Base-by-base conservation (phyloP, 2,113 vertebrate species). In the Tychaedon coryphoeus region DNA sequence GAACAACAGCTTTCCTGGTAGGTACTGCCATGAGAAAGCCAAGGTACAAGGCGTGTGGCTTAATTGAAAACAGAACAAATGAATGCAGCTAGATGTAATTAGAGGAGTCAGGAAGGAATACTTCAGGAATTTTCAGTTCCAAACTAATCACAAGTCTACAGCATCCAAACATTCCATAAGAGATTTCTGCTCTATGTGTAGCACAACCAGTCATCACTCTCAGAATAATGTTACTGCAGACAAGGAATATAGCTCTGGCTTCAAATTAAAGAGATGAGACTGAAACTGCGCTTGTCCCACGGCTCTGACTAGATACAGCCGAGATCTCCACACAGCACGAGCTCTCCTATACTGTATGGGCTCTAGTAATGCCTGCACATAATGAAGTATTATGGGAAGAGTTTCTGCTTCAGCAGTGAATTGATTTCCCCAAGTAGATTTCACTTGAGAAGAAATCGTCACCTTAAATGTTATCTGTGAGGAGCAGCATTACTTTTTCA, bases 351-450 rank as follows among this genome's bases (percentile, higher is more conserved):
- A 48, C 29, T 48, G 22, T 36, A 73, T 17, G 18, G 33, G 31
- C n/a, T 91, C 18, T 6, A 87, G 70, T 47, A 85, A 89, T 73
- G 38, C 48, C 34, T 93, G 61, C 81, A 47, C 17, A 66, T 76
- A 90, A 93, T 76, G 58, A 92, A 81, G 50, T 57, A 83, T 79
- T 82, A 43, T 7, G 51, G 66, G 79, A 94, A 79, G 61, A 75
- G 24, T 82, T 94, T 93, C 87, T 94, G 50, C 40, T 72, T 91
- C 85, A 90, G 34, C 62, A 73, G 28, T 80, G 74, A 94, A 88
- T 83, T 94, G 78, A 93, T 90, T 96, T 93, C 92, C 92, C 88
- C 69, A 78, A 83, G 90, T 24, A 91, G 64, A 85, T 56, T 79
- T 93, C 60, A 60, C 18, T 88, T 40, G 47, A 90, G 66, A 53